These are phyloP conservation scores for Amblyopsis hoosieri DNA, from an alignment of 2,797 vertebrate species.

Conservation along the genomic window DNA sequence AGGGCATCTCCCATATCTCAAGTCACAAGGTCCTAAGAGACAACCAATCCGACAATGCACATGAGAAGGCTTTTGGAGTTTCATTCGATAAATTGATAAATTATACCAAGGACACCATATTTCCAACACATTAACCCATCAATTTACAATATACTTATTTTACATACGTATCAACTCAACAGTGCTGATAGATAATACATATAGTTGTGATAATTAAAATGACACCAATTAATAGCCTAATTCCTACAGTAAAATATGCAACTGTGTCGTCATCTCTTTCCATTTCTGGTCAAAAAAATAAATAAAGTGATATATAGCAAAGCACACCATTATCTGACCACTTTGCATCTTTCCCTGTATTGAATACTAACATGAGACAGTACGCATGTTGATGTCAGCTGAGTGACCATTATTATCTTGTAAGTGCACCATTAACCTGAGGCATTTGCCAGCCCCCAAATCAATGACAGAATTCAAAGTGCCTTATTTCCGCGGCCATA, in stretches of 20 bases:
- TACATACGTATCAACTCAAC: no score
- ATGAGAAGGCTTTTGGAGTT: no score
- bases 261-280: no score
- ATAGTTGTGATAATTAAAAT: no score
- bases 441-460: conserved; percentile 28
- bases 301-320: not conserved
- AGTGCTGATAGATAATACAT: no score
- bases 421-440: conserved; percentile 40
- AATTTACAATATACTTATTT: no score
- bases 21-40: not conserved
- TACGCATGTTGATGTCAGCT: conserved; percentile 3
- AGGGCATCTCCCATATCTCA: conserved; percentile 6
- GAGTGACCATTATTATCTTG: conserved; percentile 24
- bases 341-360: not conserved
- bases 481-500: not conserved
- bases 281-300: not conserved
- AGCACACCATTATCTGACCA: not conserved
- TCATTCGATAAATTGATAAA: no score
- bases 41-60: no score
- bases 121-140: no score
- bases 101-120: no score
- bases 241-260: no score
- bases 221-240: no score
- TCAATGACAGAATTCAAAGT: conserved; percentile 31
- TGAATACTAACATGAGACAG: conserved; percentile 12